Conservation (phyloP, 2,797 vertebrate species). For the Ctenochaetus hawaiiensis region DNA sequence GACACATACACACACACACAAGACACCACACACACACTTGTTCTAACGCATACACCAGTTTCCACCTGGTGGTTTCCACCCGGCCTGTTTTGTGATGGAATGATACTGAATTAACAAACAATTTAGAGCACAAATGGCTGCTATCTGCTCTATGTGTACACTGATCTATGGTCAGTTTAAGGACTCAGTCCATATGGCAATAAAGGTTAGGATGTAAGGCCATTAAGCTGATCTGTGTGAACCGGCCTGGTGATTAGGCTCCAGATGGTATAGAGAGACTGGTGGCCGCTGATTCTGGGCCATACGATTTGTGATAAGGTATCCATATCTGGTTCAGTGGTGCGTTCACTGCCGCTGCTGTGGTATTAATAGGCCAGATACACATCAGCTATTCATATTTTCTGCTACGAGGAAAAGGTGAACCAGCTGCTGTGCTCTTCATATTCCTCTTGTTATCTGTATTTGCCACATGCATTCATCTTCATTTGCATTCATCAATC, state of each 20-base stretch:
- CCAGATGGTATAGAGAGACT: conserved; percentile 63
- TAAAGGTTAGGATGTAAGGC: conserved; percentile 54
- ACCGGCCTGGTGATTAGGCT: conserved; percentile 52
- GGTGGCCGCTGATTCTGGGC: conserved; percentile 42
- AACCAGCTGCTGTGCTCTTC: conserved; percentile 62
- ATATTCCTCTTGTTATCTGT: conserved; percentile 78
- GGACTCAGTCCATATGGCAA: conserved; percentile 58
- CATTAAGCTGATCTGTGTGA: conserved; percentile 57
- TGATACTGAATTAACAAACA: conserved; percentile 38
- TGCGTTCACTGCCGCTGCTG: conserved; percentile 56
- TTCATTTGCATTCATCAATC: conserved; percentile 85
- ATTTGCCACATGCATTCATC: conserved; percentile 78
- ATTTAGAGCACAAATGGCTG: conserved; percentile 49
- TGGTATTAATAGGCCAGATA: conserved; percentile 76
- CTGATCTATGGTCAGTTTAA: conserved; percentile 59
- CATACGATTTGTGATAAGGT: conserved; percentile 61
- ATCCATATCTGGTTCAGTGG: conserved; percentile 69
- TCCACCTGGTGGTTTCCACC: conserved; percentile 25
- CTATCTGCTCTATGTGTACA: conserved; percentile 31
- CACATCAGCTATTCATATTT: conserved; percentile 75
- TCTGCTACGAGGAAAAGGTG: conserved; percentile 59
- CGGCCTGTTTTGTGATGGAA: conserved; percentile 36
- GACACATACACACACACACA: conserved; percentile 9
- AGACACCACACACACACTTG: background rate
- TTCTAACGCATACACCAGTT: conserved; percentile 1